Evolutionary conservation across 1,140 invertebrate species (phyloP).

Genomic region (Neodiprion lecontei): DNA sequence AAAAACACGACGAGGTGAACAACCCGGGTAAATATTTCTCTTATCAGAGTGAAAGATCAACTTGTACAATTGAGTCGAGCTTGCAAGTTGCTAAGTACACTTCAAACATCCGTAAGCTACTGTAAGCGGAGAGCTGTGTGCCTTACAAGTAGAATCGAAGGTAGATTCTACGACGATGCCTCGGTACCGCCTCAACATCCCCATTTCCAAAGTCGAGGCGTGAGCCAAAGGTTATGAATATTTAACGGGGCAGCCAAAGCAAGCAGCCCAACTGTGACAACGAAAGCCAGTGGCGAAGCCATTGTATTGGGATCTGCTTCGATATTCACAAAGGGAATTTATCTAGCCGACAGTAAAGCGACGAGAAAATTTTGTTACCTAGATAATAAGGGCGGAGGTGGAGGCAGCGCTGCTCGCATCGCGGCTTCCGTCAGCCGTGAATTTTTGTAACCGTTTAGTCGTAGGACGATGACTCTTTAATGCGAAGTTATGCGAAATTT

Average conservation of each 20-base stretch:
- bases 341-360: neutral
- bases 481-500: no score
- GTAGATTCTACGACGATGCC: neutral
- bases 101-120: no score
- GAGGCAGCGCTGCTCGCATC: neutral
- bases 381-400: neutral
- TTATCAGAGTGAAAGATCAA: no score
- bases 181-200: neutral
- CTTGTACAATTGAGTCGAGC: no score
- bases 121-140: neutral
- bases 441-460: no score
- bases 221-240: neutral
- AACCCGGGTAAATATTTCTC: no score
- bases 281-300: neutral
- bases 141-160: neutral
- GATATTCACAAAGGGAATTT: constrained; percentile 3
- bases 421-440: no score
- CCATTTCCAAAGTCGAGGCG: neutral
- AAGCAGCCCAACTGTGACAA: neutral
- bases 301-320: neutral
- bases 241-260: neutral
- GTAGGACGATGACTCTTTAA: no score
- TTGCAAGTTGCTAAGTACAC: no score
- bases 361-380: neutral
- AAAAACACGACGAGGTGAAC: no score